Evolutionary conservation across 1,140 invertebrate genomes (phyloP), one percentile per base, ranked within the genome.

Genomic region (Mesaphorura yosii): DNA sequence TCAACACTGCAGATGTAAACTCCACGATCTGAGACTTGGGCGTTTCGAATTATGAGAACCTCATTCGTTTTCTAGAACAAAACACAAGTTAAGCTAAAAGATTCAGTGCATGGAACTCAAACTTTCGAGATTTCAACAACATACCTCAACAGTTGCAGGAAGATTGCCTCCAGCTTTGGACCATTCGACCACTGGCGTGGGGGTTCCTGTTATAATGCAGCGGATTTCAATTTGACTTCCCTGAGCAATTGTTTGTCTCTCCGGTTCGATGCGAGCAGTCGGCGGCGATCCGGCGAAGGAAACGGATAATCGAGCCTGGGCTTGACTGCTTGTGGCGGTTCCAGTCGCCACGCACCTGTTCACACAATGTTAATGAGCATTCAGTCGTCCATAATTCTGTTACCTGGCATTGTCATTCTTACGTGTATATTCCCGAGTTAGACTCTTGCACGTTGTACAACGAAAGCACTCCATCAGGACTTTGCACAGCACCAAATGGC

Each of bases 381-480:
- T n/a, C n/a, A n/a, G n/a, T n/a, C n/a, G n/a, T n/a, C n/a, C n/a
- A n/a, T n/a, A n/a, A n/a, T n/a, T n/a, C n/a, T n/a, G n/a, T n/a
- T n/a, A n/a, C n/a, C n/a, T n/a, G n/a, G n/a, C n/a, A n/a, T n/a
- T n/a, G n/a, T n/a, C n/a, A n/a, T n/a, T n/a, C n/a, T n/a, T n/a
- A n/a, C n/a, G n/a, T n/a, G n/a, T n/a, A n/a, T n/a, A n/a, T n/a
- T 0, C 89, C 91, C 23, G 79, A 77, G 66, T 92, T 84, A 14
- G 73, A 74, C 5, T 72, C 71, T 3, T 69, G 71, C 0, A 84
- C 77, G 56, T 80, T 76, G 1, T 72, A 69, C 14, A 95, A 80
- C 20, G 77, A 82, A 12, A 96, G 68, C 0, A 80, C 67, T 14
- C 87, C 88, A 59, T 81, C 76, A 4, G 72, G 65, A 39, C 76